These are phyloP conservation scores for Turdus rufiventris DNA, from an alignment of 2,113 vertebrate species.

Conservation along the genomic window DNA sequence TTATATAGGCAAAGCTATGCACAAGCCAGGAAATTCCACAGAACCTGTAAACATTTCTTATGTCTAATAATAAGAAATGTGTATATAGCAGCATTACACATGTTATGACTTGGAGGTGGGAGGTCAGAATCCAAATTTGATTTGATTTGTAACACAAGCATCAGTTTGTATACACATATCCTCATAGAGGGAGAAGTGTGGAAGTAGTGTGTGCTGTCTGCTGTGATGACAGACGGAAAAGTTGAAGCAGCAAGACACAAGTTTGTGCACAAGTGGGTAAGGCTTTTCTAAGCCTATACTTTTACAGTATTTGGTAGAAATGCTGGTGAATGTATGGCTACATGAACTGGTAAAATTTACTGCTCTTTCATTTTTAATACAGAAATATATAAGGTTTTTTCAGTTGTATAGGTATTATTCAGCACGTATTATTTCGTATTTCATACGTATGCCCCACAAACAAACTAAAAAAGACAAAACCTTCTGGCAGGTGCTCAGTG, in stretches of 20 bases:
- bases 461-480: background rate
- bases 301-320: background rate
- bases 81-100: background rate
- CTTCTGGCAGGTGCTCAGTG: background rate
- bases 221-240: background rate
- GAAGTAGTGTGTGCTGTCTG: background rate
- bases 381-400: background rate
- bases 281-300: background rate
- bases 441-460: background rate
- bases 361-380: background rate
- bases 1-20: background rate
- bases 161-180: background rate
- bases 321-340: background rate
- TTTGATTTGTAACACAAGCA: background rate
- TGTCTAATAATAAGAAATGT: background rate
- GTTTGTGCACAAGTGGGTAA: background rate
- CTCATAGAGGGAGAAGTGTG: background rate
- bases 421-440: background rate
- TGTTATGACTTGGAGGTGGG: background rate
- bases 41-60: slow-evolving; percentile 23
- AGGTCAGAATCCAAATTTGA: background rate
- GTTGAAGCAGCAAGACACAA: background rate
- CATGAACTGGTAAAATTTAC: background rate
- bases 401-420: background rate
- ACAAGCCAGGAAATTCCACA: slow-evolving; percentile 7